Percentiles rank a stretch among this genome's conserved stretches.
phyloP scores from a whole-genome alignment of 2,113 vertebrate genomes.

The Seriola quinqueradiata region DNA sequence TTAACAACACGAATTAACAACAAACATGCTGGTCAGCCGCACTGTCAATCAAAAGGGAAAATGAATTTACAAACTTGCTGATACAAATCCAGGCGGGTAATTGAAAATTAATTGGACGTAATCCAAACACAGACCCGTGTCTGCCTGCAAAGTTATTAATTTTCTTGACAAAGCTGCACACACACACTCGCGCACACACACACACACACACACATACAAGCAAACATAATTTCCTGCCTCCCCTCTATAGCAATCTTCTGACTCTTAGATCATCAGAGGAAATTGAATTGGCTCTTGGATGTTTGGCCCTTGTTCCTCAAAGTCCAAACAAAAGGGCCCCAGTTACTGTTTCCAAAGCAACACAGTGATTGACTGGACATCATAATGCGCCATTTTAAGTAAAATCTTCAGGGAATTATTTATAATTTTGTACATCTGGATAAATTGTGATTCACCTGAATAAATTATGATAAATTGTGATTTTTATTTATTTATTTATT shows the following conservation, averaged over 20 bases:
- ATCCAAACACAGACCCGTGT: slow-evolving; percentile 28
- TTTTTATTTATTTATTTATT: not conserved
- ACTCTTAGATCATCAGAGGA: slow-evolving; percentile 54
- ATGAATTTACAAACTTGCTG: not conserved
- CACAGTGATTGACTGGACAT: slow-evolving; percentile 15
- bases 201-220: slow-evolving; percentile 18
- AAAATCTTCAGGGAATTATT: not conserved
- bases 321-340: slow-evolving; percentile 30
- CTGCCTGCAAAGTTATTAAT: slow-evolving; percentile 35
- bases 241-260: slow-evolving; percentile 32
- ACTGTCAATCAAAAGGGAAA: slow-evolving; percentile 7
- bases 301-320: slow-evolving; percentile 27
- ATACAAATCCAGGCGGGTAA: slow-evolving; percentile 12
- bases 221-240: slow-evolving; percentile 51
- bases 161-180: slow-evolving; percentile 24
- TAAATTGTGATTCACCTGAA: not conserved
- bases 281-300: slow-evolving; percentile 54
- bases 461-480: not conserved
- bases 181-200: slow-evolving; percentile 3
- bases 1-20: not conserved
- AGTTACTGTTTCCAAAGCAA: slow-evolving; percentile 52
- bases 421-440: not conserved
- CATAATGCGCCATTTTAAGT: not conserved
- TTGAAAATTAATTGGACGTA: slow-evolving; percentile 43
- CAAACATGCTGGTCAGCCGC: not conserved